phyloP scores from a whole-genome alignment of 2,888 invertebrate genomes.

The Sesia apiformis region DNA sequence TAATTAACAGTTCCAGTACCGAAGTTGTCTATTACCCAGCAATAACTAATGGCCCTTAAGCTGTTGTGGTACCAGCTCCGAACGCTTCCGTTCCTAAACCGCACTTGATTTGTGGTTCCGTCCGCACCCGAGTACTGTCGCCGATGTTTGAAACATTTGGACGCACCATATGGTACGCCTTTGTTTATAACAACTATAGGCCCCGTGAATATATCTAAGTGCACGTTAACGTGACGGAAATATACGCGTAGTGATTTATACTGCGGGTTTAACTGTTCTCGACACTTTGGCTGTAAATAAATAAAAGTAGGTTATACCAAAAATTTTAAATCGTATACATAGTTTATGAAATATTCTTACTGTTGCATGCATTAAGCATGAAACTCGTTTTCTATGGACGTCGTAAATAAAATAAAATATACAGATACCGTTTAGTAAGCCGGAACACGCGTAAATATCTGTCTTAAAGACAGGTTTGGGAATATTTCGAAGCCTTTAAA shows the following conservation, averaged over 20 bases:
- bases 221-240: no score
- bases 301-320: no score
- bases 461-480: neutral
- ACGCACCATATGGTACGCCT: conserved; percentile 45
- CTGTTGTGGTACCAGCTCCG: conserved; percentile 42
- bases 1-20: neutral
- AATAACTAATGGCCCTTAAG: conserved; percentile 51
- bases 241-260: no score
- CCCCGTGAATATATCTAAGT: no score
- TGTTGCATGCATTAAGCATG: neutral
- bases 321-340: no score
- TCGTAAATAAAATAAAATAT: neutral
- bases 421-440: neutral
- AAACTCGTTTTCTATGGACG: neutral
- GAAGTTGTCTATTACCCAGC: conserved; percentile 17
- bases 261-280: no score
- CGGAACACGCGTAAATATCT: neutral
- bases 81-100: conserved; percentile 63
- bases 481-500: conserved; percentile 3
- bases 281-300: no score
- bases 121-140: conserved; percentile 46
- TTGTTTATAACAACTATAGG: neutral
- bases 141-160: conserved; percentile 46
- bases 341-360: no score
- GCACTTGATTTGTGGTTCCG: conserved; percentile 68